A percentile compares a stretch with the other conserved stretches of the same genome.
phyloP scores from a whole-genome alignment of 2,113 vertebrate genomes.

The Eudorcas thomsonii region DNA sequence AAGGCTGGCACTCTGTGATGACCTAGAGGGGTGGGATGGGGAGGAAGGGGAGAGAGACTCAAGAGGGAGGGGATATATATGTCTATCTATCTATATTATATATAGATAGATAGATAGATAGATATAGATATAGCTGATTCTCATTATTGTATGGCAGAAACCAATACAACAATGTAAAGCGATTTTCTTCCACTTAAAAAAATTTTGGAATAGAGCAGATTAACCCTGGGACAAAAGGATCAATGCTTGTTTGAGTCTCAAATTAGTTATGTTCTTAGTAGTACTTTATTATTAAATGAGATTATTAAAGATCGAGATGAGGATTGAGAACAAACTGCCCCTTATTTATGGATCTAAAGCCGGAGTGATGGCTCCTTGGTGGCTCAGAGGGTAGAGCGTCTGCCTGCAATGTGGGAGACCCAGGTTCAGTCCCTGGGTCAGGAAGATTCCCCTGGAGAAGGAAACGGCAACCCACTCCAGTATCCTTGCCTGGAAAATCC shows the following conservation, averaged over 20 bases:
- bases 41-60: background rate
- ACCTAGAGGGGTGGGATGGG: background rate
- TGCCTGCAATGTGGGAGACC: too few species aligned
- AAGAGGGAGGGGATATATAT: background rate
- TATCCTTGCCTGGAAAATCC: too few species aligned
- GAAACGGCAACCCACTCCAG: too few species aligned
- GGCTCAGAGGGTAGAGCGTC: too few species aligned
- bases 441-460: too few species aligned
- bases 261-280: background rate
- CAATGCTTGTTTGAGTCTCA: background rate
- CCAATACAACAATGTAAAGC: background rate
- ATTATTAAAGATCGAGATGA: background rate
- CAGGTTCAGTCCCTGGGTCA: too few species aligned
- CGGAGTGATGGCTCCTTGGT: background rate
- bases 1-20: background rate
- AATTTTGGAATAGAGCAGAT: background rate
- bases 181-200: background rate
- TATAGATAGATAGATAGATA: too few species aligned
- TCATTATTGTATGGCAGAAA: background rate
- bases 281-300: background rate
- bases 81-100: too few species aligned
- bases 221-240: background rate
- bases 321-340: background rate
- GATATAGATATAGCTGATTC: background rate
- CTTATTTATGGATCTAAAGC: background rate